Evolutionary conservation across 2,113 vertebrate genomes (phyloP), one percentile per base, ranked within the genome.

Genomic region (Microcebus ravelobensis): DNA sequence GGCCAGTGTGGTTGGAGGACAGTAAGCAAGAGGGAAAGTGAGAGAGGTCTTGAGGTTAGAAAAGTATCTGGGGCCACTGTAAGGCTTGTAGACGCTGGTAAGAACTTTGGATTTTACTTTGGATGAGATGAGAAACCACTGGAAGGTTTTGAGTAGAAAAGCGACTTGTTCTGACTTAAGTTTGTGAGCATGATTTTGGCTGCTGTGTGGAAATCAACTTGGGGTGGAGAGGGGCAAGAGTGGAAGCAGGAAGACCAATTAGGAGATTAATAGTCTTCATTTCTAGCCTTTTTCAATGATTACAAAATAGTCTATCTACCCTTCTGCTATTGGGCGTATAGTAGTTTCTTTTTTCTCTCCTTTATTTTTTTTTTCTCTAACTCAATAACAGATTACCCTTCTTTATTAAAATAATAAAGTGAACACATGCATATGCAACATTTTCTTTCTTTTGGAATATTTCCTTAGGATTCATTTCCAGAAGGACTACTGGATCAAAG

Each of bases 391-490:
- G 25, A 61, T 63, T 12, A 63, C 25, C 61, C 27, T 63, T 63
- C 61, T 63, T 63, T 45, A 6, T 68, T 95, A 86, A 96, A 79
- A 87, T 85, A 88, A 13, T 76, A n/a, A 90, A 76, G 61, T 11
- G 48, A 84, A 91, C 34, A 36, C 36, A 70, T 84, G 34, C 57
- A 1, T 70, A 48, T 76, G 39, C 34, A 92, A 8, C 48, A 42
- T 94, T 88, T 74, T 67, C 63, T 89, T 91, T 70, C 79, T 88
- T 95, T 76, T 76, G 55, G 11, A 82, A 21, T 94, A 74, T 90
- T 96, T 96, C 48, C 21, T 91, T 94, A 61, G 25, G 45, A 76
- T 93, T 97, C 59, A 82, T 92, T 96, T 97, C 82, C n/a, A 87
- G 67, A 92, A 67, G 87, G 14, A 81, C 50, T 68, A 36, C 48